These are phyloP conservation scores for Mesopsocus fuscifrons DNA, from an alignment of 2,888 invertebrate genomes.

Conservation along the genomic window DNA sequence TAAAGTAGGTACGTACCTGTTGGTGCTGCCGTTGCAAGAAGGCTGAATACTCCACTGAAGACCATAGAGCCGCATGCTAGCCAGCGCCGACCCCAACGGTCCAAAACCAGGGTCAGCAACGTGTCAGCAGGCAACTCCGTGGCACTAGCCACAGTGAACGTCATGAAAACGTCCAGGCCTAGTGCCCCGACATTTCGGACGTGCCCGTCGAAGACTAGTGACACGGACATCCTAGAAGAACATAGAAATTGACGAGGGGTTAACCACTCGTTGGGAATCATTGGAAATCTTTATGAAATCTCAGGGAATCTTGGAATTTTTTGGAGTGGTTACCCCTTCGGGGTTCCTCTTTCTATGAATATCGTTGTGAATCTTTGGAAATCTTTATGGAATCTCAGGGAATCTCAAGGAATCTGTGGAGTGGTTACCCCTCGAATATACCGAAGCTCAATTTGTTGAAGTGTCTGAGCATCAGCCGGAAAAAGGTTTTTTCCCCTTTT, in stretches of 20 bases:
- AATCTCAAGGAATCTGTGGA: too few relatives aligned
- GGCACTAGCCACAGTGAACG: slow-evolving; percentile 65
- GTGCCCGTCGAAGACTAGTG: slow-evolving; percentile 73
- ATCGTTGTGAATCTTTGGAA: too few relatives aligned
- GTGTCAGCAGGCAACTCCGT: slow-evolving; percentile 75
- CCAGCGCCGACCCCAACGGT: slow-evolving; percentile 71
- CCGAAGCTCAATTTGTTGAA: too few relatives aligned
- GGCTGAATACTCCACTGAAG: slow-evolving; percentile 58
- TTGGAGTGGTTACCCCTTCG: too few relatives aligned
- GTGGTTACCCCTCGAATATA: too few relatives aligned
- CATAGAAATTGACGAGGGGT: too few relatives aligned
- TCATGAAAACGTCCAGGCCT: slow-evolving; percentile 64
- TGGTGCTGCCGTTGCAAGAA: slow-evolving; percentile 56
- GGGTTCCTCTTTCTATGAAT: too few relatives aligned
- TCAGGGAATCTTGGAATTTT: too few relatives aligned
- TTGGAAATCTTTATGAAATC: too few relatives aligned
- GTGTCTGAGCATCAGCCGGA: too few relatives aligned
- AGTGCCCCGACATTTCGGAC: slow-evolving; percentile 72
- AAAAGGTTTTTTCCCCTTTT: not conserved
- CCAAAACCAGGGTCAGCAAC: slow-evolving; percentile 53
- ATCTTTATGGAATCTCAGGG: too few relatives aligned
- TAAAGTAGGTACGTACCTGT: slow-evolving; percentile 37
- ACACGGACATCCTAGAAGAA: slow-evolving; percentile 52
- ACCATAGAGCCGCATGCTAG: slow-evolving; percentile 67
- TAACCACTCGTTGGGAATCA: too few relatives aligned